Percentiles rank a stretch among this genome's conserved stretches.
These are phyloP conservation scores for Sorex fumeus DNA, from an alignment of 2,113 vertebrate species.

Conservation along the genomic window DNA sequence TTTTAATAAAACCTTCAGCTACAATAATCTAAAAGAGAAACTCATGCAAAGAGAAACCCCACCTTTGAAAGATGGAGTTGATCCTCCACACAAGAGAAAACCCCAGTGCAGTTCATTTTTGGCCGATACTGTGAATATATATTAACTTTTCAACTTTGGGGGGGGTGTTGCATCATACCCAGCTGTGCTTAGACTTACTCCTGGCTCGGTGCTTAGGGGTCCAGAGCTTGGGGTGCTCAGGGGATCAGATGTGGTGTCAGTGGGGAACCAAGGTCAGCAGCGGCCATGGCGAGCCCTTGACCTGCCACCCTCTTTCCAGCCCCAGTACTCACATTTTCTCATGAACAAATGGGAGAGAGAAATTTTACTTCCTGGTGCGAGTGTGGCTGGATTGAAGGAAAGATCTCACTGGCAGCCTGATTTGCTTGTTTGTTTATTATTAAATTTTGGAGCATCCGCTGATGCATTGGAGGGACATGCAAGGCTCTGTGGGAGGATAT, in stretches of 20 bases:
- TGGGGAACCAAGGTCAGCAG: too few species aligned
- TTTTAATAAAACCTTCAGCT: not conserved
- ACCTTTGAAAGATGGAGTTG: not conserved
- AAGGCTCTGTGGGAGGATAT: fast-evolving
- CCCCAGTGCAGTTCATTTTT: not conserved
- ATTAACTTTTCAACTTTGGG: not conserved
- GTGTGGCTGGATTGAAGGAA: not conserved
- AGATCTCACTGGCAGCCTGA: not conserved
- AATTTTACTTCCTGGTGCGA: not conserved
- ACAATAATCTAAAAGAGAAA: conserved; percentile 26
- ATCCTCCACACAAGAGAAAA: not conserved
- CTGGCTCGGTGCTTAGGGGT: not conserved
- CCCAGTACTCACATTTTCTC: too few species aligned
- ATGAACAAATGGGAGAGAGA: not conserved
- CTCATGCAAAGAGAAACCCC: not conserved
- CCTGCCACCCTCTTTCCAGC: too few species aligned
- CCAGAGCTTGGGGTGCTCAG: not conserved
- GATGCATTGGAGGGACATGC: not conserved
- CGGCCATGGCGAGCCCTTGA: too few species aligned
- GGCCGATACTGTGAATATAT: not conserved
- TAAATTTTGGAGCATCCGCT: not conserved
- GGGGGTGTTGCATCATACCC: not conserved
- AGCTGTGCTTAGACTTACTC: too few species aligned
- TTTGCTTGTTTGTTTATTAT: not conserved
- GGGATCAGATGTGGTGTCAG: too few species aligned